Percentiles rank a stretch among this genome's conserved stretches.
phyloP scores from a whole-genome alignment of 2,888 invertebrate species.

The Cyclophora punctaria region DNA sequence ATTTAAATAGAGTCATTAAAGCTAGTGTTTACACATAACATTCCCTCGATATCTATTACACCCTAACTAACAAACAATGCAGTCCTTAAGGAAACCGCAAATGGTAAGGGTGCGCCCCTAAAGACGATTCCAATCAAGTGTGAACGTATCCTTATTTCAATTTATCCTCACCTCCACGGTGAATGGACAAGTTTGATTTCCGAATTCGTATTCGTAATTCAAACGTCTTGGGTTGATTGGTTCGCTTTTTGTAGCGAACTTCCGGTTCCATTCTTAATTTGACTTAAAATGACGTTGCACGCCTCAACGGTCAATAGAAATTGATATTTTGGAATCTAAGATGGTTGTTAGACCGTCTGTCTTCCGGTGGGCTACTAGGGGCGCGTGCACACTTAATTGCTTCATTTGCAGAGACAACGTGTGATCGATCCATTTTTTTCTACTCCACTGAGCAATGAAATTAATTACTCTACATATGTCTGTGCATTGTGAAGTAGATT shows the following conservation, averaged over 20 bases:
- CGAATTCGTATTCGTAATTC: conserved; percentile 44
- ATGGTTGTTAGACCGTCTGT: conserved; percentile 67
- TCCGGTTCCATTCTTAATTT: conserved; percentile 58
- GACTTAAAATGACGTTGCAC: conserved; percentile 45
- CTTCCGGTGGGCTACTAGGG: conserved; percentile 58
- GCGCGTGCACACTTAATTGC: conserved; percentile 68
- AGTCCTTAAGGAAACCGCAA: conserved; percentile 48
- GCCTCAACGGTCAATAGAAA: conserved; percentile 62
- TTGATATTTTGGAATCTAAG: conserved; percentile 70
- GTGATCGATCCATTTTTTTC: conserved; percentile 42
- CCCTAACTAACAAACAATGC: conserved; percentile 44
- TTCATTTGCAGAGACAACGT: conserved; percentile 66
- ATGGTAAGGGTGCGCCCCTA: conserved; percentile 11
- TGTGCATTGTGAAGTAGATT: conserved; percentile 1
- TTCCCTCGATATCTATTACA: no score
- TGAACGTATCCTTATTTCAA: conserved; percentile 20
- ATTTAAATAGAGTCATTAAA: no score
- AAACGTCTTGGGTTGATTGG: conserved; percentile 57
- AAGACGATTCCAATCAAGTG: conserved; percentile 22
- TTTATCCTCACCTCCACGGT: conserved; percentile 42
- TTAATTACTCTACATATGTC: conserved; percentile 6
- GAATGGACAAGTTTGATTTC: conserved; percentile 54
- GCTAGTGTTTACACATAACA: no score
- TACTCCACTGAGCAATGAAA: conserved; percentile 29
- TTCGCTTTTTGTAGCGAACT: conserved; percentile 64